Base-by-base conservation (phyloP, 2,113 vertebrate species). In the Dicerorhinus sumatrensis region DNA sequence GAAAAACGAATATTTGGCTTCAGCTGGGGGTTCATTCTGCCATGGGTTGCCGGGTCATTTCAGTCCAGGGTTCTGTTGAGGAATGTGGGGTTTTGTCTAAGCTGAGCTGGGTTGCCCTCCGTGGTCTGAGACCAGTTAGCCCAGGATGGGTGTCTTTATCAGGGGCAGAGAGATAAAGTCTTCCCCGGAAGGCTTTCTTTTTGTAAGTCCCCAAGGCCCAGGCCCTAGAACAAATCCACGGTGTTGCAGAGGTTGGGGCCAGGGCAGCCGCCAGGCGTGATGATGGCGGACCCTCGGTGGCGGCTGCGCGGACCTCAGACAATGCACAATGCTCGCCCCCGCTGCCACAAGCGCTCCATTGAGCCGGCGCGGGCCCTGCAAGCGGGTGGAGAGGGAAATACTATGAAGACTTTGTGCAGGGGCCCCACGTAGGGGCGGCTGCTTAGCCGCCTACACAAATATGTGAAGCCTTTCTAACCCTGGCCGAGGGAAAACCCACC, bases 371-470 rank as follows among this genome's bases (percentile, higher is more conserved):
- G 96, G 87, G 69, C 84, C 70, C 90, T 65, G 94, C 95, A 90
- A 94, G 87, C 75, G 16, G 70, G 93, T 18, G 91, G 93, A 58
- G 20, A 81, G 86, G 94, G 56, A 94, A 95, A 97, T 81, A 89
- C 97, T 98, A 92, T 97, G 96, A 98, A 98, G 89, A 90, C 46
- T 98, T 99, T 99, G 98, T 99, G 98, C 96, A 20, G 58, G 96
- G 94, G 91, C 97, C 48, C 11, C 94, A 73, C 67, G 84, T 95
- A 76, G 92, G 95, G 89, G 94, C 79, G 69, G 98, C 97, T 95
- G 96, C 98, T 93, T 95, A 94, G 98, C 97, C 94, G 84, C 98
- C 98, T 96, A 97, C 97, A 3, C 92, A 99, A 99, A 98, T 98
- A 99, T 98, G 98, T 98, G 79, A 98, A 97, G 97, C 86, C 96